These are phyloP conservation scores for Varecia variegata DNA, from an alignment of 2,797 vertebrate genomes.

Conservation along the genomic window DNA sequence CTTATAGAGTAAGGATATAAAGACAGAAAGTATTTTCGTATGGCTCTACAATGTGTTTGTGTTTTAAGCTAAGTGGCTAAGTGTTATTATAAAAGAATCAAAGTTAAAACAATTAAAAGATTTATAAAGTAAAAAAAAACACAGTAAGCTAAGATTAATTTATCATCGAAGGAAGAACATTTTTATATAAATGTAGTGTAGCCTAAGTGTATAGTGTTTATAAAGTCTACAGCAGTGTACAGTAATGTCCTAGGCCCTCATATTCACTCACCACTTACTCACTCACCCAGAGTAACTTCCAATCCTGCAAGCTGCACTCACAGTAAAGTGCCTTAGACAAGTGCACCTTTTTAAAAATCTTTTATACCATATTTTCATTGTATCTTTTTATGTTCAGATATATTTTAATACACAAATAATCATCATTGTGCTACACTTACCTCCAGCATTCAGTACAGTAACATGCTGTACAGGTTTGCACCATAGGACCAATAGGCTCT, in stretches of 20 bases:
- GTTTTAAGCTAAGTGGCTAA: neutral
- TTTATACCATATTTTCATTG: neutral
- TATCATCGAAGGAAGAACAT: neutral
- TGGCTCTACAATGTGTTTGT: neutral
- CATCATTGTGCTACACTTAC: neutral
- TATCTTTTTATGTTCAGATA: neutral
- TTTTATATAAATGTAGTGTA: neutral
- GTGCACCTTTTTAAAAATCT: neutral
- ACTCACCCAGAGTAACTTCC: neutral
- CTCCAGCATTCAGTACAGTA: neutral
- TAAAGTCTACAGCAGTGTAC: neutral
- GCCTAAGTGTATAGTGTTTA: neutral
- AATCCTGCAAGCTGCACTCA: neutral
- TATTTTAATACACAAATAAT: neutral
- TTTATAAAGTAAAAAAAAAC: neutral
- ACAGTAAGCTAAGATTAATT: neutral
- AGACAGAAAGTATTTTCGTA: neutral
- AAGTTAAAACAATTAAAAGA: neutral
- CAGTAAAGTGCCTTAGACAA: neutral
- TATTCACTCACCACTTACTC: neutral
- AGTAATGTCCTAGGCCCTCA: neutral
- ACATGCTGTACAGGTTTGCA: neutral
- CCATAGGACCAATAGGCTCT: too few relatives aligned
- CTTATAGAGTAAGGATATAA: neutral
- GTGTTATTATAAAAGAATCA: neutral